These are phyloP conservation scores for Motacilla alba DNA, from an alignment of 2,113 vertebrate genomes.

Conservation along the genomic window DNA sequence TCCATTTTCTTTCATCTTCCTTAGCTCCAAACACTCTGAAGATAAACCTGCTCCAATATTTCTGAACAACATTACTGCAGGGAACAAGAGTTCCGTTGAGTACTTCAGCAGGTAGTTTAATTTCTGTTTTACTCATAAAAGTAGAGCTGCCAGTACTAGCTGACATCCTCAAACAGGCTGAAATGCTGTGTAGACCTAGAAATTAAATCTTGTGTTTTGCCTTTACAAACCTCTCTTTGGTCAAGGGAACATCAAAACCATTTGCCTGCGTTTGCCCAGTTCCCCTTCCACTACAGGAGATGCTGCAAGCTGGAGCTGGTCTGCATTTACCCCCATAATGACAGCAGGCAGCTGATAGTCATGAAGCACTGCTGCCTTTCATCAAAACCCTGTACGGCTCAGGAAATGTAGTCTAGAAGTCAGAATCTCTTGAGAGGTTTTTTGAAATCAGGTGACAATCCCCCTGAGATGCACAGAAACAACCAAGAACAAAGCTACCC, in stretches of 20 bases:
- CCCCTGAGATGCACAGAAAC: neutral
- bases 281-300: neutral
- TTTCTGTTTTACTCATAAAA: neutral
- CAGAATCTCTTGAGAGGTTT: neutral
- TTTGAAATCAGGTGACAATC: neutral
- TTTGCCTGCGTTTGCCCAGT: neutral
- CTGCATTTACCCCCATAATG: neutral
- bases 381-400: neutral
- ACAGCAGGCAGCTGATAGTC: neutral
- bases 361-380: neutral
- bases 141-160: neutral
- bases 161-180: neutral
- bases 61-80: neutral
- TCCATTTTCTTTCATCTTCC: neutral
- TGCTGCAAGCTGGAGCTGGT: neutral
- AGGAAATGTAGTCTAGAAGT: neutral
- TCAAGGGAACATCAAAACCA: neutral
- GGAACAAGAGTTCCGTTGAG: neutral
- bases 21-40: neutral
- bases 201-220: neutral
- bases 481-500: neutral
- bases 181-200: neutral
- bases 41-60: neutral
- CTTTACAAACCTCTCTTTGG: neutral
- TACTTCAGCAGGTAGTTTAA: neutral